phyloP scores from a whole-genome alignment of 2,888 invertebrate genomes.

The Balanococcus diminutus region DNA sequence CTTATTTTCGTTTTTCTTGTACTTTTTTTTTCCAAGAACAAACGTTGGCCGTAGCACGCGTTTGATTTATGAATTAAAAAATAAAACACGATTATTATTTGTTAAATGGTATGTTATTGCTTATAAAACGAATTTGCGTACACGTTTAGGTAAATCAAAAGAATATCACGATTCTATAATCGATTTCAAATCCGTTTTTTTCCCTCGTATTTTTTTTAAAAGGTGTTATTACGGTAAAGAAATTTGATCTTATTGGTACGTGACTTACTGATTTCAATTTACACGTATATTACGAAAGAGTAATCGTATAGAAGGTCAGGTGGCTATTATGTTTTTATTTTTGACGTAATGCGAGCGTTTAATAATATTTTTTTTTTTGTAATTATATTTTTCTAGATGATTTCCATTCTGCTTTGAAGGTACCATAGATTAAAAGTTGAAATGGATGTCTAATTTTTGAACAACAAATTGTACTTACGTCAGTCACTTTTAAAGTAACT shows the following conservation, averaged over 20 bases:
- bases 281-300: neutral
- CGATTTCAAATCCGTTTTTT: slow-evolving; percentile 29
- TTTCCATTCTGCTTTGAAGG: neutral
- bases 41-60: neutral
- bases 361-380: slow-evolving; percentile 7
- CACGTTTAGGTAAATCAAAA: slow-evolving; percentile 24
- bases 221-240: slow-evolving; percentile 11
- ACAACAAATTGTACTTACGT: too few relatives aligned
- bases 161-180: slow-evolving; percentile 30
- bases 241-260: slow-evolving; percentile 29
- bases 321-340: slow-evolving; percentile 16
- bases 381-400: neutral
- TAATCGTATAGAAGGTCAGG: neutral
- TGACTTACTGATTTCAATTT: slow-evolving; percentile 22
- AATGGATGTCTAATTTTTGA: too few relatives aligned
- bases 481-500: too few relatives aligned
- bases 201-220: neutral
- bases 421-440: neutral
- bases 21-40: neutral
- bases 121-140: neutral
- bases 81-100: neutral
- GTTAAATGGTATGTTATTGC: neutral
- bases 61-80: slow-evolving; percentile 40
- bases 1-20: neutral
- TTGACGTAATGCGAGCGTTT: slow-evolving; percentile 14